Base-by-base conservation (phyloP, 1,140 invertebrate genomes). In the Plectus sambesii region DNA sequence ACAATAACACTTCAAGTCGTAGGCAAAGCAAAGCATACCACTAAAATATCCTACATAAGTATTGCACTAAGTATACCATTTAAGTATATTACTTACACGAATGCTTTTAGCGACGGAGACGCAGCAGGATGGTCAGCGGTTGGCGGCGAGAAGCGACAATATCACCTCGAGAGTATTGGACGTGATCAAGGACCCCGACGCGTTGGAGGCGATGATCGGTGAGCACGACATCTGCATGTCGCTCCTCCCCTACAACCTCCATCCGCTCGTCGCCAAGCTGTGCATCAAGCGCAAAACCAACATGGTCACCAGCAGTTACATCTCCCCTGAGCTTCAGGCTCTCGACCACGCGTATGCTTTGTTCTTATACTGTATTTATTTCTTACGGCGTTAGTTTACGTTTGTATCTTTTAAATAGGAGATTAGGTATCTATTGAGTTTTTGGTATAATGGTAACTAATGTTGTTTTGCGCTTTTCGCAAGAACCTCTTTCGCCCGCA, bases 301-400 rank as follows among this genome's bases (percentile, higher is more conserved):
- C 67, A 81, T 99, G 80, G 87, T 98, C 1, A 99, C 94, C 0
- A 89, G 90, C 0, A 93, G 87, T 47, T 99, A 99, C 62, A 79
- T 87, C 20, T 82, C 82, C 3, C 81, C 85, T 0, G 79, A 84
- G 57, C 82, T 98, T 62, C 79, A 76, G 51, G 77, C 78, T 17
- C 53, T 55, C 20, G 53, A 55, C 38, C 53, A 55, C 25, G 51
- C 42, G 53, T 55, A 38, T 47, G 53, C 38, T 22, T 17, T 24
- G 17, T 6, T 17, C 24, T 19, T 37, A 4, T n/a, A n/a, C n/a
- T n/a, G n/a, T n/a, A n/a, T n/a, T n/a, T n/a, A n/a, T n/a, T n/a
- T n/a, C n/a, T n/a, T n/a, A n/a, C n/a, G n/a, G n/a, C n/a, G n/a
- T n/a, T n/a, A n/a, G n/a, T n/a, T n/a, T n/a, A n/a, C n/a, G n/a